These are phyloP conservation scores for Salticus scenicus DNA, from an alignment of 2,888 invertebrate species.

Conservation along the genomic window DNA sequence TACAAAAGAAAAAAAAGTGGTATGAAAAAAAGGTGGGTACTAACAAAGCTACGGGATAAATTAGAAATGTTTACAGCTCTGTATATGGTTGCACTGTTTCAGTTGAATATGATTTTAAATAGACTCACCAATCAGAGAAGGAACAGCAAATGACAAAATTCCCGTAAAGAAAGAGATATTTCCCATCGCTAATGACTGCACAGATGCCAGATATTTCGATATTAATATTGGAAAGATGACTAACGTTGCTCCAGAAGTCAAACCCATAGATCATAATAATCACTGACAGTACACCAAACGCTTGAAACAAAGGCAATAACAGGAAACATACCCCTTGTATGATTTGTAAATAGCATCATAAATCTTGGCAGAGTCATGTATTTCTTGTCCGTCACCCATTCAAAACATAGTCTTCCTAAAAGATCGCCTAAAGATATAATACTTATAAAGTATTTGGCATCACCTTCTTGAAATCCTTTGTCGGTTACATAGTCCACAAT, in stretches of 20 bases:
- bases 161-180: slow-evolving; percentile 25
- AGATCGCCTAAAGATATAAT: slow-evolving; percentile 39
- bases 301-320: slow-evolving; percentile 10
- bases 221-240: slow-evolving; percentile 47
- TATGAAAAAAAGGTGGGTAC: too few relatives aligned
- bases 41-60: too few relatives aligned
- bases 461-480: slow-evolving; percentile 36
- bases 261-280: slow-evolving; percentile 27
- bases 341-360: slow-evolving; percentile 42
- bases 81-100: too few relatives aligned
- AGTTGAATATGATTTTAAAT: too few relatives aligned
- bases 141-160: slow-evolving; percentile 12
- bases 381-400: slow-evolving; percentile 38
- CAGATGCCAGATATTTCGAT: slow-evolving; percentile 32
- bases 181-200: slow-evolving; percentile 46
- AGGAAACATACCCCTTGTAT: slow-evolving; percentile 24
- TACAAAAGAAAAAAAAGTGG: too few relatives aligned
- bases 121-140: slow-evolving; percentile 37
- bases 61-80: too few relatives aligned
- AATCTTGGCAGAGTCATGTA: slow-evolving; percentile 37
- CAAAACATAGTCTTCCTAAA: slow-evolving; percentile 26
- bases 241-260: slow-evolving; percentile 24
- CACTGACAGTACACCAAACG: slow-evolving; percentile 9
- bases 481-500: slow-evolving; percentile 48
- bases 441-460: slow-evolving; percentile 50